These are phyloP conservation scores for Aphaenogaster floridana DNA, from an alignment of 1,140 invertebrate genomes.

Conservation along the genomic window DNA sequence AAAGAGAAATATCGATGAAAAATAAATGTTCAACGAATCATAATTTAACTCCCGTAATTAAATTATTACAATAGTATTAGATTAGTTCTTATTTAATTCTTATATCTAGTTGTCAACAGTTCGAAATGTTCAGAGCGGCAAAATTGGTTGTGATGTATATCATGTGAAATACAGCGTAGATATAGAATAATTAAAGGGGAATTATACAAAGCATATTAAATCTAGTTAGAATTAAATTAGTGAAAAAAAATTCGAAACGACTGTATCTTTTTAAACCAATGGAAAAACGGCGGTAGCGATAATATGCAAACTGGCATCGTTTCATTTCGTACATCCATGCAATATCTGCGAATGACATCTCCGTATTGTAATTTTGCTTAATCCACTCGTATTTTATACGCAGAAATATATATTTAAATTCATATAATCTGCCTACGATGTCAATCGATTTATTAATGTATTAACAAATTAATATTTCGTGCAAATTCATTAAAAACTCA, in stretches of 20 bases:
- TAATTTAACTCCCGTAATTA: not conserved
- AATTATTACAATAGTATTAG: slow-evolving; percentile 1
- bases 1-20: not conserved
- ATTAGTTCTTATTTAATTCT: not conserved
- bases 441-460: slow-evolving; percentile 49
- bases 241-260: not conserved
- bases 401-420: slow-evolving; percentile 42
- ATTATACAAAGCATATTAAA: not conserved
- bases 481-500: slow-evolving; percentile 55
- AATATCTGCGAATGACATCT: slow-evolving; percentile 12
- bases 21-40: slow-evolving; percentile 7
- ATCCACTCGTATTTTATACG: slow-evolving; percentile 34
- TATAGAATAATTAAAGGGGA: not conserved
- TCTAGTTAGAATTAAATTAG: slow-evolving; percentile 2
- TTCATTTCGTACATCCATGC: not conserved
- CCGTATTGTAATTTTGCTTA: slow-evolving; percentile 34
- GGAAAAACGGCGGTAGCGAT: not conserved
- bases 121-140: not conserved
- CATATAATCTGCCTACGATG: slow-evolving; percentile 9
- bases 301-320: not conserved
- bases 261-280: not conserved
- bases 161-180: not conserved
- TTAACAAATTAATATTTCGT: slow-evolving; percentile 56
- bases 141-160: not conserved
- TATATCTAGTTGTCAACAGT: not conserved